Evolutionary conservation across 2,113 vertebrate genomes (phyloP).

Genomic region (Alligator mississippiensis): DNA sequence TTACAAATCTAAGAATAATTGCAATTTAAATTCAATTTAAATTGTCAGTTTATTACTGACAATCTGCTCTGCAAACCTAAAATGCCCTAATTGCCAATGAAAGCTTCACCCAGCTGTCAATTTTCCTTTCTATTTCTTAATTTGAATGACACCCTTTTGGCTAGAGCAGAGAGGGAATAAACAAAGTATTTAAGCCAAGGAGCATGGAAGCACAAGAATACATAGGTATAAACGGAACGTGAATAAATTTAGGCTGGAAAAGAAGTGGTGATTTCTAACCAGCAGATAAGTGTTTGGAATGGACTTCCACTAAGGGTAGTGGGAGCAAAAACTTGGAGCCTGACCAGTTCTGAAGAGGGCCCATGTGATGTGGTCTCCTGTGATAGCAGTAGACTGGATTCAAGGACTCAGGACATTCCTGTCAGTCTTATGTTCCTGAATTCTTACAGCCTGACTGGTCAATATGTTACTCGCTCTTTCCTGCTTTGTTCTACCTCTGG

Average conservation of each 20-base stretch:
- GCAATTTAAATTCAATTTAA: not conserved
- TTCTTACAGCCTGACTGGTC: not conserved
- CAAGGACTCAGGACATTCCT: too few species aligned
- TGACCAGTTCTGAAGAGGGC: too few species aligned
- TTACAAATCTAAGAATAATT: not conserved
- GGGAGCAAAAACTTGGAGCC: too few species aligned
- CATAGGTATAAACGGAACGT: too few species aligned
- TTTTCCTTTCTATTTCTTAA: not conserved
- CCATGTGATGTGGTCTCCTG: too few species aligned
- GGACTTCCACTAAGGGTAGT: too few species aligned
- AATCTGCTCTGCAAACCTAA: not conserved
- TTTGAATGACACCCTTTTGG: not conserved
- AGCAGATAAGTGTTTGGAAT: too few species aligned
- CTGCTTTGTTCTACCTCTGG: not conserved
- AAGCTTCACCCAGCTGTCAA: not conserved
- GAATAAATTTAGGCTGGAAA: too few species aligned
- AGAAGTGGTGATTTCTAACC: too few species aligned
- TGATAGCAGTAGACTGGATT: too few species aligned
- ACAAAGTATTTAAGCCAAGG: too few species aligned
- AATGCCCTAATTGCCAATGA: not conserved
- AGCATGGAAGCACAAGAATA: too few species aligned
- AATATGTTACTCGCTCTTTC: not conserved
- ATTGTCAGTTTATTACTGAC: not conserved
- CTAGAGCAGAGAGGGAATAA: not conserved
- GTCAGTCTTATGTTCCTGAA: not conserved